phyloP scores from a whole-genome alignment of 2,113 vertebrate genomes.

The Peromyscus maniculatus region DNA sequence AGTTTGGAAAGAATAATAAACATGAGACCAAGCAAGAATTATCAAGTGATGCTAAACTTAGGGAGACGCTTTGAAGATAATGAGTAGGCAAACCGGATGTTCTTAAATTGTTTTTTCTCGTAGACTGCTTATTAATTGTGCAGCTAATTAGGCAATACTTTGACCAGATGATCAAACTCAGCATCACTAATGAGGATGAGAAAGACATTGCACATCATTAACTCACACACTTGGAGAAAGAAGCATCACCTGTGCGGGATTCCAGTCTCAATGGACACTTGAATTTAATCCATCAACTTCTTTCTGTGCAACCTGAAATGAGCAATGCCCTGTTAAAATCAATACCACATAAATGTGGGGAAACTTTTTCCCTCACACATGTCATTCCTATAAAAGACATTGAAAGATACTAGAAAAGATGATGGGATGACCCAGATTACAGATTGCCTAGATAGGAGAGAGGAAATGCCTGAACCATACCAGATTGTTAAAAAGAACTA shows the following conservation, averaged over 20 bases:
- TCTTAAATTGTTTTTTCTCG: background rate
- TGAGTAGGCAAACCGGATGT: background rate
- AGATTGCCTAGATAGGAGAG: background rate
- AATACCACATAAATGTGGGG: background rate
- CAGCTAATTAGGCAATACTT: background rate
- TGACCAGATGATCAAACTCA: slow-evolving; percentile 7
- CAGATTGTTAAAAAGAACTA: background rate
- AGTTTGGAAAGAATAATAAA: background rate
- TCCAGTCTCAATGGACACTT: background rate
- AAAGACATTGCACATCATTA: background rate
- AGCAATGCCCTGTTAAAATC: background rate
- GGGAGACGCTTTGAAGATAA: background rate
- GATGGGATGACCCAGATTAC: background rate
- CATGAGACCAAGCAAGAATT: background rate
- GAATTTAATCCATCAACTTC: background rate
- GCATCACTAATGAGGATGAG: background rate
- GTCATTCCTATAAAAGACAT: background rate
- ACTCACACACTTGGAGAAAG: background rate
- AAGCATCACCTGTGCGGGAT: background rate
- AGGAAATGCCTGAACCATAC: background rate
- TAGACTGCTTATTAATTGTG: background rate
- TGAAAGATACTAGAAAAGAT: background rate
- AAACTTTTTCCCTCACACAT: background rate
- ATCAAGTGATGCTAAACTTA: background rate
- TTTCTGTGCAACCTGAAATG: background rate